phyloP scores from a whole-genome alignment of 2,113 vertebrate species.

The Catagonus wagneri region DNA sequence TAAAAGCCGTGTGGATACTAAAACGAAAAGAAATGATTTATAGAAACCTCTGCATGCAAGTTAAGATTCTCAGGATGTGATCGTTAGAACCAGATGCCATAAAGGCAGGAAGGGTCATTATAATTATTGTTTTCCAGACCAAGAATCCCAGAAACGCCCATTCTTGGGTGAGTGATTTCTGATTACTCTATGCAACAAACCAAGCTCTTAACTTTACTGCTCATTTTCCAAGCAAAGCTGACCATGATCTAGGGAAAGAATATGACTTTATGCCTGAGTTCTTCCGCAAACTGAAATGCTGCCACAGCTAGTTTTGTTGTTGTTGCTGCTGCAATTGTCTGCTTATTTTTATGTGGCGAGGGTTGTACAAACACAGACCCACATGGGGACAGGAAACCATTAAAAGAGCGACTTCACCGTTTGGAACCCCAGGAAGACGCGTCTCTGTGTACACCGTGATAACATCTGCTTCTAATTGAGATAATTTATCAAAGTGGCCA shows the following conservation, averaged over 20 bases:
- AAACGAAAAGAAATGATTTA: constrained; percentile 24
- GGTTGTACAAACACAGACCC: not conserved
- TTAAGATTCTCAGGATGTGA: constrained; percentile 21
- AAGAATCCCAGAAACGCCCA: constrained; percentile 39
- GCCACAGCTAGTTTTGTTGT: not conserved
- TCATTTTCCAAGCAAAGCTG: constrained; percentile 47
- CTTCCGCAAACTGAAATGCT: constrained; percentile 12
- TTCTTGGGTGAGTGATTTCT: not conserved
- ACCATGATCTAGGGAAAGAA: not conserved
- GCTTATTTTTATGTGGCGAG: constrained; percentile 17
- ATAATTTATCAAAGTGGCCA: constrained; percentile 75
- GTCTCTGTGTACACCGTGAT: constrained; percentile 26
- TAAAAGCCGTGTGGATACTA: constrained; percentile 17
- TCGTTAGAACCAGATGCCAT: constrained; percentile 11
- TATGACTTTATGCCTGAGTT: not conserved
- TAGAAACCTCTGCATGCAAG: not conserved
- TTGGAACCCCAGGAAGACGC: not conserved
- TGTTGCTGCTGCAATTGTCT: not conserved
- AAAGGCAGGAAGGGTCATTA: constrained; percentile 28
- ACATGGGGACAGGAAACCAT: constrained; percentile 37
- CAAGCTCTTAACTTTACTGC: not conserved
- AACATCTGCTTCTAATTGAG: constrained; percentile 73
- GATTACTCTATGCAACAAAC: not conserved
- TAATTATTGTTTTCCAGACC: constrained; percentile 43
- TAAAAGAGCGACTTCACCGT: not conserved